Evolutionary conservation across 1,140 invertebrate genomes (phyloP), one percentile per base, ranked within the genome.

Genomic region (Mactra quadrangularis): DNA sequence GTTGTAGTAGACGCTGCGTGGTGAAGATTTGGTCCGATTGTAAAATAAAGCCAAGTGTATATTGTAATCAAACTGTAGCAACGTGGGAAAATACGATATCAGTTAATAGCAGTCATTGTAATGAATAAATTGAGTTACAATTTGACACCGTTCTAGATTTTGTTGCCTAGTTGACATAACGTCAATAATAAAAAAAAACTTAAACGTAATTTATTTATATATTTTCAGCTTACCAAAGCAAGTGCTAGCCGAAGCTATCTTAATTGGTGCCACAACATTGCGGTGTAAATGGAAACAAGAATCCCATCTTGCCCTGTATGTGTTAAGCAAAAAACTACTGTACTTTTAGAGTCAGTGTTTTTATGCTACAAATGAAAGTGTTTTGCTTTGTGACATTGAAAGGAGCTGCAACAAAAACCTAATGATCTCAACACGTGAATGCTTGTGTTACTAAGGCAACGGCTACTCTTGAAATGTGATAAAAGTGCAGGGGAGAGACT

Each of bases 31-130:
- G 45, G 72, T 60, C 57, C 72, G 19, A 59, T 72, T 27, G 31
- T 35, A 45, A n/a, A 7, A 41, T 41, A 7, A 41, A 41, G 38
- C 15, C n/a, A n/a, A 41, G 38, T 15, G 38, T 41, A 41, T 41
- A 41, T 41, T 41, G 38, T 41, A 15, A 41, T 62, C 59, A 4
- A 15, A 27, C 9, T 62, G 7, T 9, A 62, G 4, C 15, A 75
- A 75, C 72, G 72, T 75, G 72, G 72, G 72, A 75, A 75, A 75
- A 75, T 41, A 15, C 15, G 72, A 60, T 60, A 59, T 38, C 55
- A 41, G 35, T 19, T 75, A 41, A n/a, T 47, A 75, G 53, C 45
- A 60, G 27, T 11, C 57, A 47, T 75, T 59, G 53, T 60, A 45
- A 27, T 35, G 33, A 15, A 41, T 55, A 74, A 74, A 57, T 29